phyloP scores from a whole-genome alignment of 2,797 vertebrate genomes.

The Margarornis squamiger region DNA sequence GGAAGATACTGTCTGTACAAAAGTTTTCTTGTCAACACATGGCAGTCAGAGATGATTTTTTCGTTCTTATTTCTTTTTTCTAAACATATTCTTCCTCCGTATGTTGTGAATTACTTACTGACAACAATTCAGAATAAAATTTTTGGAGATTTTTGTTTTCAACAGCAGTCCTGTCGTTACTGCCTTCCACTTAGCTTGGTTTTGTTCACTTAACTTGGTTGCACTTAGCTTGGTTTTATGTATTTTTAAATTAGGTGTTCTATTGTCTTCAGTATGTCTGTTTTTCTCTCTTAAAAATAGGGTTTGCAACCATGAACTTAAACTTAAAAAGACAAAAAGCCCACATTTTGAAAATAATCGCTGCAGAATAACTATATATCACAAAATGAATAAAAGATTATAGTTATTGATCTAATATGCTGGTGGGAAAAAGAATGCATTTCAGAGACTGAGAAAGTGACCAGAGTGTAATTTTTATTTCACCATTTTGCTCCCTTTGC shows the following conservation, averaged over 20 bases:
- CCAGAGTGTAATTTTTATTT: background rate
- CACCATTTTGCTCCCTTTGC: background rate
- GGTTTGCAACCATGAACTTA: background rate
- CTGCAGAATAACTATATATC: background rate
- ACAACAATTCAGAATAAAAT: background rate
- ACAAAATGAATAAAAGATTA: background rate
- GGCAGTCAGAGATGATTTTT: background rate
- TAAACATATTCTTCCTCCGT: background rate
- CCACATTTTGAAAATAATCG: background rate
- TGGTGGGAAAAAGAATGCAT: background rate
- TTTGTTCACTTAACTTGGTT: background rate
- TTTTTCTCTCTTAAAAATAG: background rate
- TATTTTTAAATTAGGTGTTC: background rate
- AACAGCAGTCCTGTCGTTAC: background rate
- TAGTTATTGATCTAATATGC: background rate
- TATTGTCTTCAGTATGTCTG: background rate
- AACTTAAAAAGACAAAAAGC: background rate
- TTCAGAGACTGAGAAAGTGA: background rate
- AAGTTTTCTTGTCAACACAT: background rate
- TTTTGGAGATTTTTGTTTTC: background rate
- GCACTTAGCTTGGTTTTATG: background rate
- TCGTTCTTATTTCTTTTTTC: background rate
- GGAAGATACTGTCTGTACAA: background rate
- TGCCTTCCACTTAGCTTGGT: background rate
- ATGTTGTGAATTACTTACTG: background rate